phyloP scores from a whole-genome alignment of 2,888 invertebrate species.

The Ectemnius cavifrons region DNA sequence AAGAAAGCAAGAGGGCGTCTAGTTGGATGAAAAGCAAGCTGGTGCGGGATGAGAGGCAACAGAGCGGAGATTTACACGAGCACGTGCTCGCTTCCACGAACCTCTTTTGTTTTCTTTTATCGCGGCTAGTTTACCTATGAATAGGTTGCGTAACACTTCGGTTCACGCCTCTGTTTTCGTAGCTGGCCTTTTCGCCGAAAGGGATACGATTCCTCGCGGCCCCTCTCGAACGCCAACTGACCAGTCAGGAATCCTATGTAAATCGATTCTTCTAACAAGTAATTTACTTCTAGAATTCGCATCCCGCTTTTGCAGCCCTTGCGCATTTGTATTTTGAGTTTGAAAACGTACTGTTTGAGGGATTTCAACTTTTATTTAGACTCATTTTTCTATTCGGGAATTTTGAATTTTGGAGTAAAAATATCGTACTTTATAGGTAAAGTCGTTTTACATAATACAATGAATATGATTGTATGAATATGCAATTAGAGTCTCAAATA shows the following conservation, averaged over 20 bases:
- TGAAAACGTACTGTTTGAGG: too few relatives aligned
- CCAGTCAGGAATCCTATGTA: slow-evolving; percentile 11
- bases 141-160: slow-evolving; percentile 62
- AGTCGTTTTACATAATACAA: too few relatives aligned
- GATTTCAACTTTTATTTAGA: too few relatives aligned
- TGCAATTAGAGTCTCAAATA: too few relatives aligned
- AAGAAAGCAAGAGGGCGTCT: slow-evolving; percentile 1
- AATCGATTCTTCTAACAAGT: not conserved
- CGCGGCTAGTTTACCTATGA: slow-evolving; percentile 39
- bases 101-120: slow-evolving; percentile 53
- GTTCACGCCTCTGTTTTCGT: slow-evolving; percentile 58
- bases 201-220: slow-evolving; percentile 55
- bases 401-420: too few relatives aligned
- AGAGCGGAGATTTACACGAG: slow-evolving; percentile 47
- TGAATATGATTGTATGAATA: too few relatives aligned
- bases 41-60: slow-evolving; percentile 18
- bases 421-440: too few relatives aligned
- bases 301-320: too few relatives aligned
- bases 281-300: too few relatives aligned
- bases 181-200: slow-evolving; percentile 64
- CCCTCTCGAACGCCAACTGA: slow-evolving; percentile 14
- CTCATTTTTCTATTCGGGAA: too few relatives aligned
- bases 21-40: slow-evolving; percentile 13
- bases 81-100: slow-evolving; percentile 59
- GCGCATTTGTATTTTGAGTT: too few relatives aligned